phyloP scores from a whole-genome alignment of 2,797 vertebrate species.

The Sebastes iracundus region DNA sequence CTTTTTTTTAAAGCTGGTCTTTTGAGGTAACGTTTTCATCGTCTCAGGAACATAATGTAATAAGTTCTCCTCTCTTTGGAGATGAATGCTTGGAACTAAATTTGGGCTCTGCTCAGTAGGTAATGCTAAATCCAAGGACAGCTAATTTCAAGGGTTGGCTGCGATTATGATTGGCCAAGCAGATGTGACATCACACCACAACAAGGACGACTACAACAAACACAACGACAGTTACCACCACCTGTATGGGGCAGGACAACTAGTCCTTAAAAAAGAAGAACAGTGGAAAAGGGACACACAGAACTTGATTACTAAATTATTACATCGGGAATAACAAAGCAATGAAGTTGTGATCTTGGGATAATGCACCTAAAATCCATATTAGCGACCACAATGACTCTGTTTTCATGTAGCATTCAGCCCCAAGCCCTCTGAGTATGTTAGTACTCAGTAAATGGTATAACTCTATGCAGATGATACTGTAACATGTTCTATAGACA shows the following conservation, averaged over 20 bases:
- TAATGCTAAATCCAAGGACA: background rate
- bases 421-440: background rate
- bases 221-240: background rate
- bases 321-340: background rate
- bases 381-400: background rate
- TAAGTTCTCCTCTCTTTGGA: background rate
- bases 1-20: background rate
- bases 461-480: constrained; percentile 21
- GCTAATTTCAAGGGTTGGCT: background rate
- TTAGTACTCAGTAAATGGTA: background rate
- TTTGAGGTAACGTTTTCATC: background rate
- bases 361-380: background rate
- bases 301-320: background rate
- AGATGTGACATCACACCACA: too few relatives aligned
- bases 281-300: background rate
- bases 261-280: background rate
- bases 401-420: background rate
- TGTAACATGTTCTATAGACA: background rate
- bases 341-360: background rate
- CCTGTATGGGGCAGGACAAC: background rate
- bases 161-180: background rate
- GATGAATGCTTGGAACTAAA: background rate
- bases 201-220: too few relatives aligned
- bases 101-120: background rate
- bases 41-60: background rate